phyloP scores from a whole-genome alignment of 1,140 invertebrate species.

The Brachionus plicatilis region DNA sequence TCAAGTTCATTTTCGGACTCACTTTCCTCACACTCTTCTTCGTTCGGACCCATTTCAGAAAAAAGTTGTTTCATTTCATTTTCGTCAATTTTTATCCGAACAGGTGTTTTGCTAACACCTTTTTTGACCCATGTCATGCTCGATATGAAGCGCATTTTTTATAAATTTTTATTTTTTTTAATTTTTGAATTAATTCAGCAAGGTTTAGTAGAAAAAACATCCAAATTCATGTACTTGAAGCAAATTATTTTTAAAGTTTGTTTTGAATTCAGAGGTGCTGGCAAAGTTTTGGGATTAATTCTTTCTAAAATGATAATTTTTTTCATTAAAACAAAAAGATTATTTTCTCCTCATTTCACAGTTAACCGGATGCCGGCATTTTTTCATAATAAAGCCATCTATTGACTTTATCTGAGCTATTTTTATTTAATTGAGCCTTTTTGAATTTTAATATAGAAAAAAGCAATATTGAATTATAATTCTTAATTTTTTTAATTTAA shows the following conservation, averaged over 20 bases:
- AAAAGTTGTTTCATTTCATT: constrained; percentile 33
- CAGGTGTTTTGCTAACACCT: constrained; percentile 37
- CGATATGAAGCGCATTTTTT: constrained; percentile 38
- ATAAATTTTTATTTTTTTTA: neutral
- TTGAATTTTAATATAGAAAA: neutral
- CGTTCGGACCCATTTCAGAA: neutral
- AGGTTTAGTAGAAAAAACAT: neutral
- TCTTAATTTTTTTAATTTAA: neutral
- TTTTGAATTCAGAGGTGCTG: neutral
- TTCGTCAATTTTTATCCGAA: constrained; percentile 16
- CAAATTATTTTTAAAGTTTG: neutral
- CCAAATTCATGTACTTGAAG: neutral
- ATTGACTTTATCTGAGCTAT: neutral
- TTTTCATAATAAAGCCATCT: neutral
- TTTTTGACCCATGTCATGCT: constrained; percentile 36
- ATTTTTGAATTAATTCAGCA: neutral
- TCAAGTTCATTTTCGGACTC: neutral
- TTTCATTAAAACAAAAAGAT: neutral
- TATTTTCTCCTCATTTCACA: neutral
- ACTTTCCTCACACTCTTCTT: neutral
- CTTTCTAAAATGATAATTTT: too few relatives aligned
- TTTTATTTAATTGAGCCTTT: neutral
- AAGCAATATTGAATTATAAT: neutral
- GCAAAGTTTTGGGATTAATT: too few relatives aligned
- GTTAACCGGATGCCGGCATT: neutral